Base-by-base conservation (phyloP, 2,113 vertebrate genomes). In the Myotis davidii region DNA sequence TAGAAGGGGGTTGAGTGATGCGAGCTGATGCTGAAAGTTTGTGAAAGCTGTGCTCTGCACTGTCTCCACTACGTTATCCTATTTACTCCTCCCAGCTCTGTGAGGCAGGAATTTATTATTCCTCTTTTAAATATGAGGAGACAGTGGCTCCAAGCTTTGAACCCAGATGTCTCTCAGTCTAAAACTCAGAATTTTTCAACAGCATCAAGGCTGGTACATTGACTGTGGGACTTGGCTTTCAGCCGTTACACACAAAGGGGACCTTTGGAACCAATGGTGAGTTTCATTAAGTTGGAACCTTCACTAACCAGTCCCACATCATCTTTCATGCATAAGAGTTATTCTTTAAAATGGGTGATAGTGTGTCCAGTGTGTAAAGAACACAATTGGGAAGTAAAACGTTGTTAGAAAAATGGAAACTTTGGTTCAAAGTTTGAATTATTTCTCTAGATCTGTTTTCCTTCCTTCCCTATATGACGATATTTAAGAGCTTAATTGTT, bases 21-120 rank as follows among this genome's bases (percentile, higher is more conserved):
- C 13, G 5, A 77, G 48, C 89, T 16, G n/a, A 20, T 42, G 39
- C 90, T 37, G 32, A 45, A 48, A 39, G 69, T 56, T 27, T 50
- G 14, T 14, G 20, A 13, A 73, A 52, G 21, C 45, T 25, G 0
- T 23, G 23, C 6, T 13, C 10, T 48, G 10, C 0, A 0, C 37
- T 3, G 0, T 72, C 86, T 73, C 52, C 4, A 25, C 0, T 3
- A 23, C 1, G 0, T 56, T 14, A 0, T 52, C 69, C 32, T 42
- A 2, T 54, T 90, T 85, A n/a, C 84, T 65, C 59, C 52, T 52
- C 61, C 17, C 27, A 45, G 3, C 61, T 70, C 69, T 34, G 32
- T 17, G 45, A 77, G 5, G 1, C 11, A 0, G 32, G 37, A 10
- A 9, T 27, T 39, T 39, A 52, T 54, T 34, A 69, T 39, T 8